Base-by-base conservation (phyloP, 2,888 invertebrate species). In the Biston stratarius region DNA sequence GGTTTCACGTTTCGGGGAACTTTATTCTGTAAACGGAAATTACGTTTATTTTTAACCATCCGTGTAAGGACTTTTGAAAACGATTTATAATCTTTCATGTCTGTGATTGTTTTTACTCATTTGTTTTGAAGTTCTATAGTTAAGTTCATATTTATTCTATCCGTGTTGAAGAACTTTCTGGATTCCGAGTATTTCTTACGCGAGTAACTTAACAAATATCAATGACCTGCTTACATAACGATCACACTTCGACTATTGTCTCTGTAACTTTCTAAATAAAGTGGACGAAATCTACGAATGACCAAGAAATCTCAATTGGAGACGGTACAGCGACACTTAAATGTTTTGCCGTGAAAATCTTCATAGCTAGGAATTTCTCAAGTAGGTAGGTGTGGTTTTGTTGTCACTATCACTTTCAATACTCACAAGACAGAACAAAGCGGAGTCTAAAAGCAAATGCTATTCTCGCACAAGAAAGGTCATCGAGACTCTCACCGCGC, bases 211-310 rank as follows among this genome's bases (percentile, higher is more conserved):
- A 80, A 83, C 80, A 78, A 80, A 81, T 83, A 87, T 85, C 81
- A 83, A 85, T 83, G 81, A 77, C 75, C 75, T 72, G 78, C 80
- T 88, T 83, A 80, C 83, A 83, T 84, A 87, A 88, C 83, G 85
- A 86, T 87, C 83, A 82, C 80, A 77, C 81, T 80, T 77, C 71
- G 75, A 76, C 77, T 76, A 87, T 90, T 89, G 88, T 89, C 74
- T 83, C 74, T 64, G 63, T 73, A 71, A 86, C 91, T 92, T 91
- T 92, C 91, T 87, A 89, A 88, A 83, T 83, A 83, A 82, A 85
- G 86, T 81, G 83, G 79, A 78, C 78, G 78, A 77, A 78, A 73
- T 73, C 71, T 77, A 79, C 72, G 76, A 74, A 84, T 84, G 81
- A 78, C 80, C 86, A 83, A 83, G 83, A 88, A 90, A 89, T 89